Evolutionary conservation across 2,113 vertebrate species (phyloP).

Genomic region (Herpailurus yagouaroundi): DNA sequence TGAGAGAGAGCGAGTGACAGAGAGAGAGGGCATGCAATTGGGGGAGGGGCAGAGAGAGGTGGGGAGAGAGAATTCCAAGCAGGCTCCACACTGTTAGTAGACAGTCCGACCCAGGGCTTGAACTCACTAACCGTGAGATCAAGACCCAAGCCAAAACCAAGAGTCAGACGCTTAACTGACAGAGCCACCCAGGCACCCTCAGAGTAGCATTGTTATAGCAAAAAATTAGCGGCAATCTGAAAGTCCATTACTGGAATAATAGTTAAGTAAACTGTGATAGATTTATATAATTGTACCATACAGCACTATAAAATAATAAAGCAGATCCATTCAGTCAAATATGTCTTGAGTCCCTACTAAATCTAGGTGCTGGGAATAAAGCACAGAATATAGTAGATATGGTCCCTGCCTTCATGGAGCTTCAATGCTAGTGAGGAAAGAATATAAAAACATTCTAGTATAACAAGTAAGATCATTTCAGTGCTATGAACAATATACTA

Average conservation of each 20-base stretch:
- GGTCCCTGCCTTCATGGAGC: background rate
- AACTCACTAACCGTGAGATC: no score
- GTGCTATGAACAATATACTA: background rate
- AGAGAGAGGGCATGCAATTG: no score
- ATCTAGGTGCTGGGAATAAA: background rate
- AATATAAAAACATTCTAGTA: background rate
- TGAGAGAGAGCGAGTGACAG: no score
- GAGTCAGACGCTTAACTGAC: no score
- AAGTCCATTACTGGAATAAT: background rate
- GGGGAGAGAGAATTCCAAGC: no score
- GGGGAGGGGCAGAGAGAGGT: no score
- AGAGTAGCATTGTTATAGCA: background rate
- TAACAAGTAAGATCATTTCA: background rate
- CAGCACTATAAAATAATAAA: background rate
- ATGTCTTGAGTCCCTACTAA: background rate
- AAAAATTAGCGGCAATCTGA: background rate
- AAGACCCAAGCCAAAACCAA: no score
- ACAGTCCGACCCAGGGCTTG: no score
- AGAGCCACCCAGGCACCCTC: background rate
- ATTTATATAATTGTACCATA: background rate
- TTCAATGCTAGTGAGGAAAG: background rate
- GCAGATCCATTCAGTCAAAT: background rate
- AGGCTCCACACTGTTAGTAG: no score
- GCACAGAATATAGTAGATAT: background rate
- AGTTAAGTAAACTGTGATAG: background rate